These are phyloP conservation scores for Anas bahamensis DNA, from an alignment of 2,797 vertebrate genomes.

Conservation along the genomic window DNA sequence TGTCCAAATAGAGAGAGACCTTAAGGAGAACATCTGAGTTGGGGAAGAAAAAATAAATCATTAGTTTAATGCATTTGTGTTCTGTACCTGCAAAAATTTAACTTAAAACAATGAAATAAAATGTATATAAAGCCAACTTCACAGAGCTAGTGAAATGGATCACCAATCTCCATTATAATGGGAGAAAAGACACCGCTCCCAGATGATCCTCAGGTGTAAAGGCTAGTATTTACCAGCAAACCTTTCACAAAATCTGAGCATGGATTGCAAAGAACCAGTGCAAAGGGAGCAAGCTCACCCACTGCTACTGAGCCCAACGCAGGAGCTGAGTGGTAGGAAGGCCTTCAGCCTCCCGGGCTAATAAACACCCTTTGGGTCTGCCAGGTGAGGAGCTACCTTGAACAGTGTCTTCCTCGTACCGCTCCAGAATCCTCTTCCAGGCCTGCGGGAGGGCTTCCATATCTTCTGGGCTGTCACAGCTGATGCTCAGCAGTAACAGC, in stretches of 20 bases:
- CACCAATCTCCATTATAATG: not conserved
- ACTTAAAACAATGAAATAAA: not conserved
- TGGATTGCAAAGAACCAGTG: accelerated
- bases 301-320: accelerated
- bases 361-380: accelerated
- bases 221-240: accelerated
- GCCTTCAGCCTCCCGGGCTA: no score
- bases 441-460: conserved; percentile 79
- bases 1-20: conserved; percentile 77
- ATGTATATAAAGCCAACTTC: accelerated
- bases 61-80: not conserved
- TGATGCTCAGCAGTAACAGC: conserved; percentile 80
- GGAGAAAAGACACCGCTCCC: accelerated
- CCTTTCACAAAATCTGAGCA: accelerated
- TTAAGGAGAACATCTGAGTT: conserved; percentile 72
- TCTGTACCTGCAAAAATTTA: no score
- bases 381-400: conserved; percentile 16
- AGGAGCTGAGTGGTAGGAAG: accelerated
- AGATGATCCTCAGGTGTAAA: accelerated
- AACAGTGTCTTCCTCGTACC: conserved; percentile 8
- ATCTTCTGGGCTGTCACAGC: conserved; percentile 72
- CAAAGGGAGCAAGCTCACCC: not conserved
- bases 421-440: conserved; percentile 81
- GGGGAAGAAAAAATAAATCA: not conserved
- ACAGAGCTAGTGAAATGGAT: accelerated